A percentile compares a stretch with the other conserved stretches of the same genome.
phyloP scores from a whole-genome alignment of 2,113 vertebrate genomes.

The Sula dactylatra region DNA sequence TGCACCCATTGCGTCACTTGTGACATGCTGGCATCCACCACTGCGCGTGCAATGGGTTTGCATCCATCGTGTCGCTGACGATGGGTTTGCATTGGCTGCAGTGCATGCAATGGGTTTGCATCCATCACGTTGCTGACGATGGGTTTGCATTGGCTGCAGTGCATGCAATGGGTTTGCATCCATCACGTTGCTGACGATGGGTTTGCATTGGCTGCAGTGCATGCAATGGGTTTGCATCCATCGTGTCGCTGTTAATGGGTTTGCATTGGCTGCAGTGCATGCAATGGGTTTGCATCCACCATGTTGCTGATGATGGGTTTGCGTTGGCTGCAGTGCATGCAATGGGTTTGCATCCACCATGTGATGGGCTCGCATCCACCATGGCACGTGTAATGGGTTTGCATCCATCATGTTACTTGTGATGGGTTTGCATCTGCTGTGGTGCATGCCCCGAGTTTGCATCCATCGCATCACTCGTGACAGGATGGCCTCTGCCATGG shows the following conservation, averaged over 20 bases:
- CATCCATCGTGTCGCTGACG: no score
- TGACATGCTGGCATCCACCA: background rate
- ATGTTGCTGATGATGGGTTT: background rate
- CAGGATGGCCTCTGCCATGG: fast-evolving
- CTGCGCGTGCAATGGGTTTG: no score
- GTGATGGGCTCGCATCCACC: no score
- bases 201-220: no score
- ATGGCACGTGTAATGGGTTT: no score
- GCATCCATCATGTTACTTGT: fast-evolving
- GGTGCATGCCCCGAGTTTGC: fast-evolving
- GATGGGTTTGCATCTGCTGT: fast-evolving
- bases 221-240: background rate
- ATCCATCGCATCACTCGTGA: background rate
- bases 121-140: no score
- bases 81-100: no score
- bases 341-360: no score
- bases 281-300: background rate
- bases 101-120: background rate
- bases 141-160: no score
- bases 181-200: no score
- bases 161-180: background rate
- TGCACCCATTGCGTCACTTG: no score
- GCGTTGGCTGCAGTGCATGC: no score
- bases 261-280: fast-evolving
- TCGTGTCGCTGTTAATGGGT: fast-evolving